phyloP scores from a whole-genome alignment of 2,113 vertebrate genomes.

The Passer montanus region DNA sequence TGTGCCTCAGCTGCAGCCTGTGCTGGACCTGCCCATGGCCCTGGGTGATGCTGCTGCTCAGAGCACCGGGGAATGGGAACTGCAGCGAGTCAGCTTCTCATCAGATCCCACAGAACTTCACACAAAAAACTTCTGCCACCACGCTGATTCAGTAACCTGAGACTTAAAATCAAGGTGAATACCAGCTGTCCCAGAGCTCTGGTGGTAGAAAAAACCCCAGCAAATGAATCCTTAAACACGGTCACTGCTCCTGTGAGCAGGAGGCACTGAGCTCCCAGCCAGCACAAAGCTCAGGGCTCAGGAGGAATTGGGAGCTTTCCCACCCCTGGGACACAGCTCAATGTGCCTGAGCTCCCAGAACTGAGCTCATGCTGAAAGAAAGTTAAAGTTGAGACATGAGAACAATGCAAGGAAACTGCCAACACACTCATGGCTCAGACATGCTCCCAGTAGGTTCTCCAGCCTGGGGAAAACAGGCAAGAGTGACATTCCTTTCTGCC shows the following conservation, averaged over 20 bases:
- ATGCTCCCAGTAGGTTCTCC: constrained; percentile 14
- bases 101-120: not conserved
- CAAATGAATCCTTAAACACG: not conserved
- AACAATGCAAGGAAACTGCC: constrained; percentile 69
- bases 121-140: not conserved
- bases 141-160: not conserved
- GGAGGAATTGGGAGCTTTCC: not conserved
- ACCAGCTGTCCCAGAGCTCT: not conserved
- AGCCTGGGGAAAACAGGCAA: not conserved
- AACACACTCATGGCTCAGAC: constrained; percentile 36
- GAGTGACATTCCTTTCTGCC: constrained; percentile 32
- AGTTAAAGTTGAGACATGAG: constrained; percentile 49
- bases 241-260: not conserved
- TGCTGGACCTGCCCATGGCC: not conserved
- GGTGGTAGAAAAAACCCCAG: not conserved
- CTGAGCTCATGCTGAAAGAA: constrained; percentile 37
- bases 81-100: not conserved
- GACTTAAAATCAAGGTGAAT: not conserved
- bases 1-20: not conserved
- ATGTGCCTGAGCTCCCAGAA: not conserved
- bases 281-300: not conserved
- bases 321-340: not conserved
- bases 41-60: not conserved
- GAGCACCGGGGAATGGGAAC: not conserved
- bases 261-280: not conserved